A percentile compares a stretch with the other conserved stretches of the same genome.
Conservation (phyloP, 2,797 vertebrate species). For the Sebastiscus tertius region DNA sequence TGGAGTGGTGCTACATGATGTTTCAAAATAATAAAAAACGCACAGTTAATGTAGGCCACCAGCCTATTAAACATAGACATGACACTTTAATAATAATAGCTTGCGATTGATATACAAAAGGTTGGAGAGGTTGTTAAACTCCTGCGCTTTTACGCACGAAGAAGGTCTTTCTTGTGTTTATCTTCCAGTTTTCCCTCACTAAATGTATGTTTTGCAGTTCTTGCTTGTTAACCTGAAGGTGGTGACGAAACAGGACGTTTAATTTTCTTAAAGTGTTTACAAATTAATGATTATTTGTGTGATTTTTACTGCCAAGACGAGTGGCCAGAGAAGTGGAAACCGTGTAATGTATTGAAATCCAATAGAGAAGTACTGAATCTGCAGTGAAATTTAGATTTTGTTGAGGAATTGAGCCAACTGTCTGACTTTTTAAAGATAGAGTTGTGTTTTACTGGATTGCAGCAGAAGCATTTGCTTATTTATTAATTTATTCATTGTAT, state of each 20-base stretch:
- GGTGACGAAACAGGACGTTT: too few species aligned
- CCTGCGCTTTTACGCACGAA: neutral
- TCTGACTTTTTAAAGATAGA: neutral
- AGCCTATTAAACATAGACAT: constrained; percentile 10
- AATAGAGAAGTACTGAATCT: too few species aligned
- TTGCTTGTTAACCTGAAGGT: too few species aligned
- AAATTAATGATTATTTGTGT: too few species aligned
- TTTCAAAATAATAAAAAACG: constrained; percentile 2
- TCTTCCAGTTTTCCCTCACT: too few species aligned
- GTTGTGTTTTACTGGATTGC: neutral
- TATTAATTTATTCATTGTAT: too few species aligned
- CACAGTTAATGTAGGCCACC: neutral
- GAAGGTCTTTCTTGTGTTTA: too few species aligned
- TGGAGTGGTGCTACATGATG: neutral
- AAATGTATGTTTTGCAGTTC: too few species aligned
- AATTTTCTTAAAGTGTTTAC: too few species aligned
- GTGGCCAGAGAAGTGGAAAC: neutral
- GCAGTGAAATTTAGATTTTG: neutral
- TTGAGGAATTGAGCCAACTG: neutral
- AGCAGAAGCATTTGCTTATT: too few species aligned
- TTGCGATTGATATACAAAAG: neutral
- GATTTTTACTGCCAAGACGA: neutral
- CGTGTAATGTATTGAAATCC: neutral
- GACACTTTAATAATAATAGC: constrained; percentile 1
- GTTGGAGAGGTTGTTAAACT: neutral